Evolutionary conservation across 2,888 invertebrate genomes (phyloP).

Genomic region (Cheilosia soror): DNA sequence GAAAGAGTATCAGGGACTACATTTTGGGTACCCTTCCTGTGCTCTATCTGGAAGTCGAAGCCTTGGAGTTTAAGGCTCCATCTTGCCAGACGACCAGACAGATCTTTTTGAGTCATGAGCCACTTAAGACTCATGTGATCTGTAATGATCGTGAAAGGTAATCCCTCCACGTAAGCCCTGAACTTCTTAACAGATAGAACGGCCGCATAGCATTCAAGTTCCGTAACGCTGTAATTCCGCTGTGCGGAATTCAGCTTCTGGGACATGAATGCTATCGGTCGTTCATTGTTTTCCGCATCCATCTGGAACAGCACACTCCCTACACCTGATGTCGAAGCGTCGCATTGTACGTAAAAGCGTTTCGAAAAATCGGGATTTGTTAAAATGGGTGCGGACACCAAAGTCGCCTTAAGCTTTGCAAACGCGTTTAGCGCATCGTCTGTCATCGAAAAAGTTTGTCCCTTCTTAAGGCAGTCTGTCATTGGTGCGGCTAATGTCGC

Average conservation of each 20-base stretch:
- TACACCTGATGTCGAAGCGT: background rate
- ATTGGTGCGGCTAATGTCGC: background rate
- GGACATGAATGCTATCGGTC: constrained; percentile 2
- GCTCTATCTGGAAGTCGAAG: background rate
- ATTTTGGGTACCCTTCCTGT: too few species aligned
- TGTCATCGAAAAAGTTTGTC: background rate
- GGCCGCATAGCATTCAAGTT: background rate
- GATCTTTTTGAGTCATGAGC: background rate
- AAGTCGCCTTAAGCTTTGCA: background rate
- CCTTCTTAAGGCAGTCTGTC: background rate
- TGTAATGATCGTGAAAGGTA: background rate
- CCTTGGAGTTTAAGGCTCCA: background rate
- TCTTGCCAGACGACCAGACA: background rate
- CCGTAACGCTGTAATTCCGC: background rate
- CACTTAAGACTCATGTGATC: background rate
- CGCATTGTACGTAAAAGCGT: constrained; percentile 1
- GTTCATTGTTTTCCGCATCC: background rate
- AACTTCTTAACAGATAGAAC: background rate
- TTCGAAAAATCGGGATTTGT: background rate
- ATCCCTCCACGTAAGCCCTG: background rate
- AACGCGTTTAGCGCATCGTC: constrained; percentile 4
- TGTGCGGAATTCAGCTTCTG: background rate
- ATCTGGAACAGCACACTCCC: background rate
- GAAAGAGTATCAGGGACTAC: background rate
- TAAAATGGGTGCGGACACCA: background rate